These are phyloP conservation scores for Xenopus petersii DNA, from an alignment of 2,797 vertebrate species.

Conservation along the genomic window DNA sequence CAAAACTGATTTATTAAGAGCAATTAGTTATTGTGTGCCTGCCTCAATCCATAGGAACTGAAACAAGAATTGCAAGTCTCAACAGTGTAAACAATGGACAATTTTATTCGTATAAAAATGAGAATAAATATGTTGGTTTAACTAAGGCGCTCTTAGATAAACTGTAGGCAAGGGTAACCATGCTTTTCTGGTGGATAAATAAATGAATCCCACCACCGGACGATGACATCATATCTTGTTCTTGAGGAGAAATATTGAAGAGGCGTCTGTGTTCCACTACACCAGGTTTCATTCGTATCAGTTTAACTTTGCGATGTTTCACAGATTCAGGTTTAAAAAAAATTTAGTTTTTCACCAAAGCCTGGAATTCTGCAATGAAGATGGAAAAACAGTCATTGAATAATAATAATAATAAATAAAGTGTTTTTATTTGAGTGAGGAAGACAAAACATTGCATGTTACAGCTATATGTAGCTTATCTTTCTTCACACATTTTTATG, in stretches of 20 bases:
- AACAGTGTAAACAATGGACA: constrained; percentile 38
- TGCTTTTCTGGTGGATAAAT: neutral
- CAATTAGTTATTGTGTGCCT: constrained; percentile 6
- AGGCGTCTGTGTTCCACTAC: no score
- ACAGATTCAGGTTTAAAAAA: neutral
- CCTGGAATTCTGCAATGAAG: constrained; percentile 52
- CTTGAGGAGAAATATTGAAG: no score
- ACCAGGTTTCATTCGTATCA: no score
- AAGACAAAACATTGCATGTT: no score
- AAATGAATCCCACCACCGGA: neutral
- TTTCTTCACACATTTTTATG: no score
- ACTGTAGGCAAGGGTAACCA: no score
- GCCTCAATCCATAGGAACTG: constrained; percentile 17
- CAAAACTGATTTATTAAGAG: constrained; percentile 32
- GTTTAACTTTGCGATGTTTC: neutral
- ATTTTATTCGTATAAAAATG: constrained; percentile 37
- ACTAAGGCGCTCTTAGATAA: neutral
- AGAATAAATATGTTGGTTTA: constrained; percentile 17
- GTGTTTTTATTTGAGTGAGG: no score
- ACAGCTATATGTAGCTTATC: no score
- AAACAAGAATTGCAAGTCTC: constrained; percentile 8
- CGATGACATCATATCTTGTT: no score
- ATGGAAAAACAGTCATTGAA: neutral
- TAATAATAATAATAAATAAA: no score
- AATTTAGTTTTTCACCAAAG: constrained; percentile 44